A percentile compares a stretch with the other conserved stretches of the same genome.
These are phyloP conservation scores for Drosophila meridionalis DNA, from an alignment of 2,888 invertebrate genomes.

Conservation along the genomic window DNA sequence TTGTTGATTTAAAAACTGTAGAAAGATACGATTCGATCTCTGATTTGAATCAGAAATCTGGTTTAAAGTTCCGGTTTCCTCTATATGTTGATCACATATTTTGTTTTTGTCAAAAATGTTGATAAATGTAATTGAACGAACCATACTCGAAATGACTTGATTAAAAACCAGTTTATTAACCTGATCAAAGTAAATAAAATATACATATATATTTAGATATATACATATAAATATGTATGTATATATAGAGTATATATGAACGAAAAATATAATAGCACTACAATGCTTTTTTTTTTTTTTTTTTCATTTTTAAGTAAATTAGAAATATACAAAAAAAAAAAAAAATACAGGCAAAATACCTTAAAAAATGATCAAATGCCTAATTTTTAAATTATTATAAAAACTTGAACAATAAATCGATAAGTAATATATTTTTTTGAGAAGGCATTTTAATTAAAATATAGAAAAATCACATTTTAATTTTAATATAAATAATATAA, in stretches of 20 bases:
- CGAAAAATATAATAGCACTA: not conserved
- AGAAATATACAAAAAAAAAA: too few relatives aligned
- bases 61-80: not conserved
- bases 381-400: too few relatives aligned
- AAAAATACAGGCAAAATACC: too few relatives aligned
- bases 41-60: not conserved
- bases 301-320: not conserved
- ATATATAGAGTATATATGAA: not conserved
- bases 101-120: not conserved
- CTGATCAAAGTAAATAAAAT: not conserved
- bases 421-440: too few relatives aligned
- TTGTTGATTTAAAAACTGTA: not conserved
- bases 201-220: not conserved
- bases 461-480: too few relatives aligned
- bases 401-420: too few relatives aligned
- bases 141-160: not conserved
- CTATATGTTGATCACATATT: not conserved
- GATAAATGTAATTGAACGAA: not conserved
- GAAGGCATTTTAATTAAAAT: too few relatives aligned
- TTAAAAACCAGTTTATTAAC: not conserved
- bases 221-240: not conserved
- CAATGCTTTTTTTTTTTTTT: too few relatives aligned
- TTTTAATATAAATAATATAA: too few relatives aligned
- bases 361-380: too few relatives aligned
- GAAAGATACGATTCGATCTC: not conserved